Conservation (phyloP, 1,140 invertebrate species). For the Papilio polyxenes region DNA sequence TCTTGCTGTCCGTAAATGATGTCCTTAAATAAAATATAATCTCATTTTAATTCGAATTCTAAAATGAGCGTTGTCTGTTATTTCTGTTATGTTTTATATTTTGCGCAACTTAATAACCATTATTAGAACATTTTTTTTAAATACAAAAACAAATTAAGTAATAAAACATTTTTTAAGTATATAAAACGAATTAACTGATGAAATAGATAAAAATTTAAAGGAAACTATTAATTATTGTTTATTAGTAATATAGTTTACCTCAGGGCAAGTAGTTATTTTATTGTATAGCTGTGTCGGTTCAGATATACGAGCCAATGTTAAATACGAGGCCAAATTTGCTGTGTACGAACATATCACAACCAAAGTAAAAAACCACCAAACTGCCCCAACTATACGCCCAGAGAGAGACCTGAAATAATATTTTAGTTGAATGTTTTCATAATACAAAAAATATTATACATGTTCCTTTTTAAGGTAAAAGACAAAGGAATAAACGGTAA, state of each 20-base stretch:
- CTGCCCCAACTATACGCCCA: conserved; percentile 95
- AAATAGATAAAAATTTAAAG: background rate
- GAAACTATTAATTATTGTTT: background rate
- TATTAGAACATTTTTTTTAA: too few species aligned
- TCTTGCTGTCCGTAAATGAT: background rate
- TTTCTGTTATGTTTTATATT: too few species aligned
- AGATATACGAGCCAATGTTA: conserved; percentile 95
- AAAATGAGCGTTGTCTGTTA: too few species aligned
- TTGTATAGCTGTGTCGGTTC: conserved; percentile 82
- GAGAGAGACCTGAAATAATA: conserved; percentile 87
- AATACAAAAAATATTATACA: background rate
- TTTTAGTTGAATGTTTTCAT: background rate
- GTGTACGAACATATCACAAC: conserved; percentile 99
- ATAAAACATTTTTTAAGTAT: too few species aligned
- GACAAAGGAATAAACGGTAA: background rate
- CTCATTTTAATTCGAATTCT: background rate
- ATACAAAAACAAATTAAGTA: too few species aligned
- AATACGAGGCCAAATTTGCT: conserved; percentile 97
- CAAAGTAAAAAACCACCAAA: conserved; percentile 99
- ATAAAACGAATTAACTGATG: too few species aligned
- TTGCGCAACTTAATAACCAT: too few species aligned
- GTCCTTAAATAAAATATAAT: background rate
- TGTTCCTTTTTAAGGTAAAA: background rate
- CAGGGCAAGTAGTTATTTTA: conserved; percentile 62
- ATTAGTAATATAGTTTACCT: conserved; percentile 50